Percentiles rank a stretch among this genome's conserved stretches.
Conservation (phyloP, 2,888 invertebrate genomes). For the Dione juno region DNA sequence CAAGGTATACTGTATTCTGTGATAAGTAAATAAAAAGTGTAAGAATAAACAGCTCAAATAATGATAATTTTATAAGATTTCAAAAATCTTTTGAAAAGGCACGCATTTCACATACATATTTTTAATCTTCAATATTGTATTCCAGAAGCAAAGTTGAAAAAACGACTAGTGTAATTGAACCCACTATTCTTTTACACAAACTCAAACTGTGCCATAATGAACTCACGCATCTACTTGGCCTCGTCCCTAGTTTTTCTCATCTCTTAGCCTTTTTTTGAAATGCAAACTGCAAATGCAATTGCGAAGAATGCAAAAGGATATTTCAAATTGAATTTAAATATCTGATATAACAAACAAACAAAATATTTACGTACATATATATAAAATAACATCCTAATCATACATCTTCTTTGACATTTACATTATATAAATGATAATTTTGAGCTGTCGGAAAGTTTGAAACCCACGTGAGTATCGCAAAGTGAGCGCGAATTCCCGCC, state of each 20-base stretch:
- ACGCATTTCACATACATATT: no score
- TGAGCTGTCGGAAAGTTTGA: not conserved
- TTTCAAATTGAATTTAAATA: not conserved
- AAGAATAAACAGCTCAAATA: no score
- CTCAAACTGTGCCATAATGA: not conserved
- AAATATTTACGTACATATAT: not conserved
- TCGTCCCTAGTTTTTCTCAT: not conserved
- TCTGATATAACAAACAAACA: not conserved
- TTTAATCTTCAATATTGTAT: no score
- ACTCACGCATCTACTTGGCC: not conserved
- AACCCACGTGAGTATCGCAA: constrained; percentile 4
- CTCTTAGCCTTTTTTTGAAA: not conserved
- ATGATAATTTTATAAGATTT: no score
- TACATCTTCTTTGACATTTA: not conserved
- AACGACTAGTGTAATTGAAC: not conserved
- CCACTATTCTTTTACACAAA: not conserved
- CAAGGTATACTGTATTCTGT: no score
- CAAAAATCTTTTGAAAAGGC: no score
- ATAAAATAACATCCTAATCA: not conserved
- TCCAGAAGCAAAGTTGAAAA: not conserved
- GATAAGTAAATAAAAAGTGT: no score
- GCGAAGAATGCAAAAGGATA: not conserved
- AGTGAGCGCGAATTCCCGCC: not conserved
- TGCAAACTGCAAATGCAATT: not conserved
- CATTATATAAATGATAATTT: not conserved